These are phyloP conservation scores for Lithophane semibrunnea DNA, from an alignment of 2,888 invertebrate genomes.

Conservation along the genomic window DNA sequence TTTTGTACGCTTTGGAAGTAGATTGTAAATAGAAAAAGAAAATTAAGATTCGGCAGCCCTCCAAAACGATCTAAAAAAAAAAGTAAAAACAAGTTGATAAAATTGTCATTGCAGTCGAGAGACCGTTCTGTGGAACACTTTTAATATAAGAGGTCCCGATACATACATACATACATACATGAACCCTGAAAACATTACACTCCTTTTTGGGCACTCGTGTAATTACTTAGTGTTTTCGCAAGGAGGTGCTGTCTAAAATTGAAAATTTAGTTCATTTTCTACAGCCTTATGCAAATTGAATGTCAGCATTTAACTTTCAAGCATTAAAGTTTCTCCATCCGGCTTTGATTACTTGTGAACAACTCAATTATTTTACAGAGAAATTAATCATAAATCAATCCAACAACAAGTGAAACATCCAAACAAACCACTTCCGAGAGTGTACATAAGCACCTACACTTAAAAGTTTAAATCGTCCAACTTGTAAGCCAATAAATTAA, in stretches of 20 bases:
- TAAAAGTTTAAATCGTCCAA: conserved; percentile 63
- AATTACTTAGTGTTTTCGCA: neutral
- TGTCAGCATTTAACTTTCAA: conserved; percentile 29
- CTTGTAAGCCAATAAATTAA: conserved; percentile 72
- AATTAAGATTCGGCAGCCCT: too few species aligned
- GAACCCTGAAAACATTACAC: too few species aligned
- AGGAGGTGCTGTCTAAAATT: neutral
- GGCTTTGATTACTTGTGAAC: conserved; percentile 51
- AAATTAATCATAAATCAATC: conserved; percentile 62
- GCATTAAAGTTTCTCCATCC: conserved; percentile 25
- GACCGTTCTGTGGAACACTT: too few species aligned
- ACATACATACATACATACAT: too few species aligned
- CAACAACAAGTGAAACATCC: conserved; percentile 45
- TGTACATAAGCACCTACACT: conserved; percentile 48
- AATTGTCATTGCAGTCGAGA: too few species aligned
- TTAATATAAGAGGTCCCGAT: too few species aligned
- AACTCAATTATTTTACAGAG: conserved; percentile 50
- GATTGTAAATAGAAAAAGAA: too few species aligned
- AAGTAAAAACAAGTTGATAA: too few species aligned
- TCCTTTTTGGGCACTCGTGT: too few species aligned
- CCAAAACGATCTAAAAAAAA: too few species aligned
- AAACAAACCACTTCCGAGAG: conserved; percentile 51
- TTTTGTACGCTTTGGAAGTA: too few species aligned
- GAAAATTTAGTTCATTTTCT: neutral
- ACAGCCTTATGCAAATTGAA: conserved; percentile 6